A percentile compares a stretch with the other conserved stretches of the same genome.
These are phyloP conservation scores for Pithys albifrons DNA, from an alignment of 2,113 vertebrate genomes.

Conservation along the genomic window DNA sequence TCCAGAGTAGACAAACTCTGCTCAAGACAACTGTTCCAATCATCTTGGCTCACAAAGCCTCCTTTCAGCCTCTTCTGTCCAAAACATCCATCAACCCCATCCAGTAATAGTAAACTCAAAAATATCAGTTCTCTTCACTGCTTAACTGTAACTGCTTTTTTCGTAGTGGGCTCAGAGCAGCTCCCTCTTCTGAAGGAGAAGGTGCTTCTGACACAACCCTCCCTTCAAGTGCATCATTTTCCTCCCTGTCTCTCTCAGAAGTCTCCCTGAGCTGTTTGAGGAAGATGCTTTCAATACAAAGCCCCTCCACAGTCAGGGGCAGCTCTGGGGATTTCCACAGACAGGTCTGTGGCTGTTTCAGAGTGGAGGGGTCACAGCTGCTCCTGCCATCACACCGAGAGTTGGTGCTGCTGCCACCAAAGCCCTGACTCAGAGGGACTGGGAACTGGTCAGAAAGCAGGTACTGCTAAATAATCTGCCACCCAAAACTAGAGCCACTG, in stretches of 20 bases:
- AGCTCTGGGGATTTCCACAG: not conserved
- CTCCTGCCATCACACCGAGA: not conserved
- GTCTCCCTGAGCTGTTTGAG: not conserved
- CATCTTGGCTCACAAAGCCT: slow-evolving; percentile 4
- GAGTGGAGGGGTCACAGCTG: not conserved
- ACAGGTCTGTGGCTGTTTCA: not conserved
- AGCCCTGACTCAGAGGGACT: not conserved
- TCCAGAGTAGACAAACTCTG: not conserved
- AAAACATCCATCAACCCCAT: not conserved
- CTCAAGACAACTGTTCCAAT: slow-evolving; percentile 47
- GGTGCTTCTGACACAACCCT: not conserved
- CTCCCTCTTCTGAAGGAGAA: not conserved
- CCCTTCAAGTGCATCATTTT: not conserved
- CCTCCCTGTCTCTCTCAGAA: not conserved
- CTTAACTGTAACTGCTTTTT: not conserved
- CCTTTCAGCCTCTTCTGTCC: slow-evolving; percentile 17
- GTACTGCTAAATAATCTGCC: not conserved
- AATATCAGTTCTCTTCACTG: rapidly evolving
- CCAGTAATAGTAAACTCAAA: not conserved
- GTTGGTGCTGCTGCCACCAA: not conserved
- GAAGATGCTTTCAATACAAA: not conserved
- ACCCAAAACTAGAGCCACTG: not conserved
- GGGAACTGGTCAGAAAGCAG: not conserved
- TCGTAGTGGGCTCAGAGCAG: not conserved
- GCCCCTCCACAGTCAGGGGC: rapidly evolving